Base-by-base conservation (phyloP, 2,888 invertebrate species). In the Cryptocheilus praepositus region DNA sequence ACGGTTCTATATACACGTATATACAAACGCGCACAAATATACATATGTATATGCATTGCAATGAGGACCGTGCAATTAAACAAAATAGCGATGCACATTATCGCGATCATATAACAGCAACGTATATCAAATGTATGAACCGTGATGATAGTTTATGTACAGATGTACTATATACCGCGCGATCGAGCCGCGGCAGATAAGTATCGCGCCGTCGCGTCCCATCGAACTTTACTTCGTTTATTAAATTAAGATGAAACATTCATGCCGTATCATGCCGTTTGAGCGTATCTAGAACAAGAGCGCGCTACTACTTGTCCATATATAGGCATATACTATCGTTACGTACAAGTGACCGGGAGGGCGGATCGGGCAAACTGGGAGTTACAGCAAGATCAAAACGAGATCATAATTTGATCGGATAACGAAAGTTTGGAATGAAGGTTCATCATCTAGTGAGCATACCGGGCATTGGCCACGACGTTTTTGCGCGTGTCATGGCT, bases 191-290 rank as follows among this genome's bases (percentile, higher is more conserved):
- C 25, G 25, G 5, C 5, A 25, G 25, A 25, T 3, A 25, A 25
- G 5, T 25, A 25, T 25, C 25, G 25, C 25, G 25, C 25, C 3
- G 25, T 25, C 36, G 36, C 36, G 36, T 36, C 36, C 8, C 36
- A 5, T 25, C 25, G 5, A 25, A 25, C 25, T 25, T 25, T 25
- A 25, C 25, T 25, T 25, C 25, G 25, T 3, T 25, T 5, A 25
- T 36, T 36, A 36, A 36, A 36, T 36, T 11, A 36, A 36, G 49
- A 18, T 49, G 49, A 49, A 18, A 49, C 49, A 49, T 11, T 18
- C 49, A 49, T 49, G 49, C 49, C n/a, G 49, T 49, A 16, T 49
- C 49, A 49, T 49, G 49, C 49, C 49, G 49, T 18, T 13, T 49
- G 49, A 36, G 36, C 36, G 8, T 36, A 36, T 36, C 36, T 36